Conservation (phyloP, 35 echinoderm and acorn worm genomes). For the Anneissia japonica region DNA sequence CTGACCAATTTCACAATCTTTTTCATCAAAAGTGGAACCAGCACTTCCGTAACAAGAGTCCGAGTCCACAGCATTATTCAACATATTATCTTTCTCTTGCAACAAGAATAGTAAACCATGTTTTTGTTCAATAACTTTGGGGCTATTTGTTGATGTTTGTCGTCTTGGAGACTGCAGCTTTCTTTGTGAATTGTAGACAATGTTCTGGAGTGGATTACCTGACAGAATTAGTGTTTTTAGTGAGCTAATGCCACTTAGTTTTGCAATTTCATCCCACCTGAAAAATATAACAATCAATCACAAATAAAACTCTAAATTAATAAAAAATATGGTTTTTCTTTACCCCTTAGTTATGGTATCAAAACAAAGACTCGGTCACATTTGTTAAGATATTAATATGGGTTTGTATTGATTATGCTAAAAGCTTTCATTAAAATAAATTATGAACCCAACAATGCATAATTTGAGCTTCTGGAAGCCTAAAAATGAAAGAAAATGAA, state of each 20-base stretch:
- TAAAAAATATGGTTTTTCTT: too few relatives aligned
- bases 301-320: not conserved
- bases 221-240: constrained; percentile 74
- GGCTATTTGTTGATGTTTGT: not conserved
- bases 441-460: too few relatives aligned
- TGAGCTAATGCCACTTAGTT: constrained; percentile 36
- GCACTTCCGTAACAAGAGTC: not conserved
- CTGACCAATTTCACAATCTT: not conserved
- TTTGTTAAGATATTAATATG: constrained; percentile 55
- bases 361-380: constrained; percentile 39
- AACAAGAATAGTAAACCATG: not conserved
- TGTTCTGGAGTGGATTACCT: constrained; percentile 68
- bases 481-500: too few relatives aligned
- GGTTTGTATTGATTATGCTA: too few relatives aligned
- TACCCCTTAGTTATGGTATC: constrained; percentile 54
- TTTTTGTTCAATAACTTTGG: constrained; percentile 4
- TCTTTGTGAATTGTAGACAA: not conserved
- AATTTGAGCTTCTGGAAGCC: too few relatives aligned
- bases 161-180: constrained; percentile 18
- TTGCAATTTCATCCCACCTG: constrained; percentile 78
- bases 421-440: too few relatives aligned
- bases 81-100: not conserved
- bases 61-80: not conserved
- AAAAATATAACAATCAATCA: not conserved
- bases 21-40: not conserved